Evolutionary conservation across 2,888 invertebrate genomes (phyloP).

Genomic region (Sialis lutaria): DNA sequence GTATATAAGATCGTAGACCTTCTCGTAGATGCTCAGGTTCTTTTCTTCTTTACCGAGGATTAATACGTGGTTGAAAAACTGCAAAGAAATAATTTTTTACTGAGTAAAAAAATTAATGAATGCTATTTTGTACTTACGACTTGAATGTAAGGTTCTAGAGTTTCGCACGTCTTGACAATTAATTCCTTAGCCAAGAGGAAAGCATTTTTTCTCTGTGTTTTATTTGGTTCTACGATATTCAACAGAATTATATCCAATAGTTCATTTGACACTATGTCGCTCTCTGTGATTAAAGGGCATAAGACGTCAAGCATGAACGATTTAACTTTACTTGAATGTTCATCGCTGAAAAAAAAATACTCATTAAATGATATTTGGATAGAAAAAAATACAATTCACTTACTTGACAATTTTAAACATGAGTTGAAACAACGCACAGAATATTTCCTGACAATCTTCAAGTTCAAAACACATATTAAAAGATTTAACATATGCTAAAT

Average conservation of each 20-base stretch:
- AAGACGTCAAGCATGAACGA: constrained; percentile 94
- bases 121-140: constrained; percentile 42
- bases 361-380: neutral
- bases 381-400: constrained; percentile 22
- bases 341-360: constrained; percentile 45
- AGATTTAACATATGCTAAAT: constrained; percentile 92
- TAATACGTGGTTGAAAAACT: constrained; percentile 92
- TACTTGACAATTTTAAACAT: constrained; percentile 95
- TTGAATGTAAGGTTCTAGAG: constrained; percentile 88
- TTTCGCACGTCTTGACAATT: constrained; percentile 78
- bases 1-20: constrained; percentile 91
- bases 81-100: constrained; percentile 17
- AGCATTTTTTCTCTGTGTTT: constrained; percentile 76
- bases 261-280: constrained; percentile 88
- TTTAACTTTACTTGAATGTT: constrained; percentile 90
- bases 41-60: constrained; percentile 85
- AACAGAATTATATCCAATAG: constrained; percentile 83
- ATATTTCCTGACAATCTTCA: constrained; percentile 94
- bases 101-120: neutral
- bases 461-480: constrained; percentile 98
- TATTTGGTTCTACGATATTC: constrained; percentile 87
- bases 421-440: constrained; percentile 79
- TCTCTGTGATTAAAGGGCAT: constrained; percentile 85
- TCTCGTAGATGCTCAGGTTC: constrained; percentile 55
- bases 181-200: constrained; percentile 83